Percentiles rank a stretch among this genome's conserved stretches.
phyloP scores from a whole-genome alignment of 2,888 invertebrate species.

The Ennomos fuscantarius region DNA sequence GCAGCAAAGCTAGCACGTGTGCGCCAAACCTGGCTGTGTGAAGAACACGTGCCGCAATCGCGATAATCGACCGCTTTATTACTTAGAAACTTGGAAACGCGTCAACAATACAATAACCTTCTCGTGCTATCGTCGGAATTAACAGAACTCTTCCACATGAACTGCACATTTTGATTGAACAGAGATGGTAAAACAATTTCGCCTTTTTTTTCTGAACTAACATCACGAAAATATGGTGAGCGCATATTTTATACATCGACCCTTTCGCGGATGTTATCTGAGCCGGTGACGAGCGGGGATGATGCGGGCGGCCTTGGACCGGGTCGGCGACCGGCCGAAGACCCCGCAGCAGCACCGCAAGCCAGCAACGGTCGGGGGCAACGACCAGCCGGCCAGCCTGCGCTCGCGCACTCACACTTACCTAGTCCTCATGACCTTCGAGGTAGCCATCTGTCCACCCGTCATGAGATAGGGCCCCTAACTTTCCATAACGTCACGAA shows the following conservation, averaged over 20 bases:
- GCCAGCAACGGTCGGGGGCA: constrained; percentile 84
- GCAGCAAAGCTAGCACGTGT: constrained; percentile 50
- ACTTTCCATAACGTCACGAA: constrained; percentile 32
- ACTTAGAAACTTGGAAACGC: constrained; percentile 56
- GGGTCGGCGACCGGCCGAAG: constrained; percentile 84
- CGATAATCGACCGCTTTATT: constrained; percentile 57
- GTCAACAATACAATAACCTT: constrained; percentile 56
- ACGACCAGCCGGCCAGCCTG: constrained; percentile 75
- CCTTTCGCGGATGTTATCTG: constrained; percentile 66
- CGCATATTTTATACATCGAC: no score
- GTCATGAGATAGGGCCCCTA: constrained; percentile 40
- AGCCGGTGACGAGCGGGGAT: constrained; percentile 73
- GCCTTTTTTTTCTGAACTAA: not conserved
- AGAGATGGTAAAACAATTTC: not conserved
- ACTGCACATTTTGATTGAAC: not conserved
- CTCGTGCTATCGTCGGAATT: constrained; percentile 50
- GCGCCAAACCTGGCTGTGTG: constrained; percentile 30
- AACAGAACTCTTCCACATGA: constrained; percentile 19
- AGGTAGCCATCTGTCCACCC: constrained; percentile 45
- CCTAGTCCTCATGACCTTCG: constrained; percentile 67
- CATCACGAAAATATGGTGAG: no score
- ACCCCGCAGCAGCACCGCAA: constrained; percentile 79
- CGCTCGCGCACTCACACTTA: constrained; percentile 61
- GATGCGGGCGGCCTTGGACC: constrained; percentile 82
- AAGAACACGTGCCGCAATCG: constrained; percentile 51